Evolutionary conservation across 2,113 vertebrate species (phyloP).

Genomic region (Rattus norvegicus): DNA sequence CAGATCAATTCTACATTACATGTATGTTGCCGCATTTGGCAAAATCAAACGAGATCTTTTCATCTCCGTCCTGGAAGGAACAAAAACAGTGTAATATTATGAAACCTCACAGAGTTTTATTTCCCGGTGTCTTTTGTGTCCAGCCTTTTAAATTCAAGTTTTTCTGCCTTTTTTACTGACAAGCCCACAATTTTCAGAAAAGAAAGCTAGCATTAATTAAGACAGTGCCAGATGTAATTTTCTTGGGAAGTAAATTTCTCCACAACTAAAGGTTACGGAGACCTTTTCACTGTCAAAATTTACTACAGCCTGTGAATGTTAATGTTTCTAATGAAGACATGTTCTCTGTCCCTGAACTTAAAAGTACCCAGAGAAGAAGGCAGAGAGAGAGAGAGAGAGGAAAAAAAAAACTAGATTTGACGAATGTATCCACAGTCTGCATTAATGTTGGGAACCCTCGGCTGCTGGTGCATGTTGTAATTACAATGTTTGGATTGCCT

Average conservation of each 20-base stretch:
- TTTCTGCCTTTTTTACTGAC: slow-evolving; percentile 94
- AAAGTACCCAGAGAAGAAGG: slow-evolving; percentile 96
- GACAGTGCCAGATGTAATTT: slow-evolving; percentile 99
- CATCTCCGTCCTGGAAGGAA: slow-evolving; percentile 85
- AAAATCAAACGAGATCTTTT: slow-evolving; percentile 89
- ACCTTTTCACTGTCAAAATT: slow-evolving; percentile 99
- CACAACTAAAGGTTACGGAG: slow-evolving; percentile 99
- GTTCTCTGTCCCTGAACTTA: slow-evolving; percentile 99
- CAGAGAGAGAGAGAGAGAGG: slow-evolving; percentile 82
- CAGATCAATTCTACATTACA: slow-evolving; percentile 88
- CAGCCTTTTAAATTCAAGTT: slow-evolving; percentile 90
- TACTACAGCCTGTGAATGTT: slow-evolving; percentile 99
- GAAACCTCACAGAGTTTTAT: slow-evolving; percentile 90
- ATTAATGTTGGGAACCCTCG: slow-evolving; percentile 88
- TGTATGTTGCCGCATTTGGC: slow-evolving; percentile 87
- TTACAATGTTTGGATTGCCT: slow-evolving; percentile 91
- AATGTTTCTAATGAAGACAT: slow-evolving; percentile 99
- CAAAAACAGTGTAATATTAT: slow-evolving; percentile 90
- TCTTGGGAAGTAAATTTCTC: slow-evolving; percentile 99
- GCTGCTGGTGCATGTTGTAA: slow-evolving; percentile 86
- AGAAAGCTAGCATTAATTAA: slow-evolving; percentile 99
- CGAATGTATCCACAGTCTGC: slow-evolving; percentile 89
- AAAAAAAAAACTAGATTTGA: slow-evolving; percentile 90
- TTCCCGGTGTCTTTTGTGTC: slow-evolving; percentile 89
- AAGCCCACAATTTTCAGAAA: slow-evolving; percentile 99